Conservation (phyloP, 2,888 invertebrate genomes). For the Empis livida region DNA sequence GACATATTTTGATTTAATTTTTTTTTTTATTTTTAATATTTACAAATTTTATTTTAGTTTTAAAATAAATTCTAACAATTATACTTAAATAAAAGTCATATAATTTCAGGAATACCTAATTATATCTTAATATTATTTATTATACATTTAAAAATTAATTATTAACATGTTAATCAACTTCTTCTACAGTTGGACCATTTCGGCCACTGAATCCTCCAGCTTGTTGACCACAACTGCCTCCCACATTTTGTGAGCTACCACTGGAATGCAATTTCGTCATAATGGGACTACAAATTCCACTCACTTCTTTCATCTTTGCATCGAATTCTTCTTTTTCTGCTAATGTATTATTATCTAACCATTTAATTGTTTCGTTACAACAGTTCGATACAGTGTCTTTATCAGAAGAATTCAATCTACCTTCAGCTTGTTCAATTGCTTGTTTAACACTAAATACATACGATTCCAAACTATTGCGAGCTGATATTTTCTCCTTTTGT, state of each 20-base stretch:
- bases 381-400: constrained; percentile 52
- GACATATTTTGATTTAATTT: too few species aligned
- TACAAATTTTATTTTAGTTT: too few species aligned
- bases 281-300: constrained; percentile 32
- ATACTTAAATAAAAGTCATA: too few species aligned
- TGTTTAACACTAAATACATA: constrained; percentile 58
- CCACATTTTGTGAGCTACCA: background rate
- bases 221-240: constrained; percentile 36
- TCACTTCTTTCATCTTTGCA: constrained; percentile 30
- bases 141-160: too few species aligned
- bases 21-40: too few species aligned
- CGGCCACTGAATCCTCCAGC: constrained; percentile 46
- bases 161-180: constrained; percentile 12
- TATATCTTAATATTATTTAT: too few species aligned
- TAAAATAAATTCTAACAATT: too few species aligned
- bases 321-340: constrained; percentile 68
- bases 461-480: constrained; percentile 57
- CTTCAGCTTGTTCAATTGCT: constrained; percentile 49
- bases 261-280: constrained; percentile 37
- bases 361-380: constrained; percentile 50
- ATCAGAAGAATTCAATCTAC: constrained; percentile 49
- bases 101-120: too few species aligned
- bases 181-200: constrained; percentile 23
- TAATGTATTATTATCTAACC: constrained; percentile 64
- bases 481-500: constrained; percentile 50